Evolutionary conservation across 92 coral and sea anemone species (phyloP).

Genomic region (Heliopora coerulea): DNA sequence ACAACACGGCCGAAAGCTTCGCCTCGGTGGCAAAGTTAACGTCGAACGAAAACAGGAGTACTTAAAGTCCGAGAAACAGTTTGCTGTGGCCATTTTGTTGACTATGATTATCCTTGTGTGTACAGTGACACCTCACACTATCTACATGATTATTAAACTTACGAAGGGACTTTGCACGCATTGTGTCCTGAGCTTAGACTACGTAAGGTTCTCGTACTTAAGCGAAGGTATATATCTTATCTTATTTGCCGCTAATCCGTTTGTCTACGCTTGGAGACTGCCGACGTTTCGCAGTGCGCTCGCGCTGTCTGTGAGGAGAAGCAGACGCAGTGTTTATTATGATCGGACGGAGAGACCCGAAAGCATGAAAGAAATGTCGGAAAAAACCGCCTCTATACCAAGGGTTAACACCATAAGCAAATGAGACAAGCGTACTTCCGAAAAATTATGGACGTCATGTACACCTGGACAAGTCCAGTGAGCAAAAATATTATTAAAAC

Average conservation of each 20-base stretch:
- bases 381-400: constrained; percentile 32
- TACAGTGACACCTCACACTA: constrained; percentile 34
- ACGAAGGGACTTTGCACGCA: constrained; percentile 25
- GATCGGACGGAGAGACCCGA: constrained; percentile 35
- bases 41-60: constrained; percentile 32
- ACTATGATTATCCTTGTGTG: constrained; percentile 35
- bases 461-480: too few relatives aligned
- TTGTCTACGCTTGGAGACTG: constrained; percentile 40
- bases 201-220: constrained; percentile 11
- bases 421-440: not conserved
- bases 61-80: constrained; percentile 36
- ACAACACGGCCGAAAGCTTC: constrained; percentile 23
- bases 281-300: constrained; percentile 37
- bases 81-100: constrained; percentile 30
- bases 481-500: too few relatives aligned
- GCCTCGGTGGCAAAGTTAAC: constrained; percentile 18
- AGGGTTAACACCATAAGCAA: constrained; percentile 15
- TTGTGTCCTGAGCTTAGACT: constrained; percentile 4
- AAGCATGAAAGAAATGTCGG: constrained; percentile 37
- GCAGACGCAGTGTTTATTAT: constrained; percentile 24
- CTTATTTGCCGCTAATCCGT: constrained; percentile 34
- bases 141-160: constrained; percentile 30
- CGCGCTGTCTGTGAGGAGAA: constrained; percentile 5
- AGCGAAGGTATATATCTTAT: constrained; percentile 39
- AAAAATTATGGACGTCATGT: too few relatives aligned